Conservation (phyloP, 2,797 vertebrate genomes). For the Jordanella pulchra region DNA sequence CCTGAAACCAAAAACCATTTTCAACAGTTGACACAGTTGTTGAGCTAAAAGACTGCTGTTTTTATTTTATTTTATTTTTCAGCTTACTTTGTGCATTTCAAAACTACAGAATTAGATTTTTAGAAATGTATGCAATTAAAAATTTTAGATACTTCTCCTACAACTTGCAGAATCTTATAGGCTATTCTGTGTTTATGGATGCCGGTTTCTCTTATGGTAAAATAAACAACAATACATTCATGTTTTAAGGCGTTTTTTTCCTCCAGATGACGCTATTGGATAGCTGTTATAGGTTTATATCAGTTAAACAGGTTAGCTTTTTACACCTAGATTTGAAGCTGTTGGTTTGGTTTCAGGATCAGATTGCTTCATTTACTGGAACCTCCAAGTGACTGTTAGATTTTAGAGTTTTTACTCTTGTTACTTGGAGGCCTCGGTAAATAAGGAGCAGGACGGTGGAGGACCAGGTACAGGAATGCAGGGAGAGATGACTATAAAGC, state of each 20-base stretch:
- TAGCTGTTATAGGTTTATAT: slow-evolving; percentile 1
- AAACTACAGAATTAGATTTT: neutral
- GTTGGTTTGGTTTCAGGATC: slow-evolving; percentile 45
- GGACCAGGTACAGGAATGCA: slow-evolving; percentile 45
- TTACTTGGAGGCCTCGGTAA: slow-evolving; percentile 61
- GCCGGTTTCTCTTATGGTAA: neutral
- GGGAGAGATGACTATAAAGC: slow-evolving; percentile 44
- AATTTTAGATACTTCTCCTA: neutral
- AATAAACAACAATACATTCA: neutral
- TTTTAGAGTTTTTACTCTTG: slow-evolving; percentile 12
- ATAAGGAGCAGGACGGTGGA: slow-evolving; percentile 54
- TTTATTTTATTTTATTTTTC: neutral
- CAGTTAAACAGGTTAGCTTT: slow-evolving; percentile 14
- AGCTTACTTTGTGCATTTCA: neutral
- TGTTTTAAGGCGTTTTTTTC: neutral
- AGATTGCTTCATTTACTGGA: slow-evolving; percentile 59
- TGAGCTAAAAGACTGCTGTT: neutral
- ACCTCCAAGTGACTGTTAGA: slow-evolving; percentile 43
- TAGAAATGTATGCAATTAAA: neutral
- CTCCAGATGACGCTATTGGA: slow-evolving; percentile 39
- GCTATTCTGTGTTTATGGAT: neutral
- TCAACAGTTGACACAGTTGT: slow-evolving; percentile 34
- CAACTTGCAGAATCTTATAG: neutral
- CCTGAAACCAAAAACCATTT: slow-evolving; percentile 51
- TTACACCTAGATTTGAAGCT: neutral